Evolutionary conservation across 2,888 invertebrate genomes (phyloP).

Genomic region (Tromatobia lineatoria): DNA sequence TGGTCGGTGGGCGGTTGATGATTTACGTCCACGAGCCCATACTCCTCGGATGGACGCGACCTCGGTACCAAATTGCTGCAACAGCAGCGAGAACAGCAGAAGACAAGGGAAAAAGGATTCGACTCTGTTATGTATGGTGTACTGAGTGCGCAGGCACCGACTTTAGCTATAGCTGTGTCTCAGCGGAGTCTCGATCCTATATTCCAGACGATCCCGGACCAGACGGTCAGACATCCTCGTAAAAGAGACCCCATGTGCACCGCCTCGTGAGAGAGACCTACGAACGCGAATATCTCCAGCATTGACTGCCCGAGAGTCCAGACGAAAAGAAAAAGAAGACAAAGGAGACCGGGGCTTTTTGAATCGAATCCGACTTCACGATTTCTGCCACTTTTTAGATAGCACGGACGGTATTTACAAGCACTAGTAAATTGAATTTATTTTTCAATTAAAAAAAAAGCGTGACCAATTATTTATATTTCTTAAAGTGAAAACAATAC

Average conservation of each 20-base stretch:
- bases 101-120: constrained; percentile 29
- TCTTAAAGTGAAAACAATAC: not conserved
- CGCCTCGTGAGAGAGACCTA: constrained; percentile 9
- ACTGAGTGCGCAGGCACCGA: constrained; percentile 12
- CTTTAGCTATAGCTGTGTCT: constrained; percentile 18
- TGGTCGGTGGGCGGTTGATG: constrained; percentile 61
- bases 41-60: constrained; percentile 41
- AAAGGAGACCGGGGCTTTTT: constrained; percentile 1
- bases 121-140: constrained; percentile 6
- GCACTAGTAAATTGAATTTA: too few species aligned
- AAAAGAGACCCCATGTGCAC: constrained; percentile 47
- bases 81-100: constrained; percentile 50
- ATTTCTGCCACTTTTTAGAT: not conserved
- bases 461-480: not conserved
- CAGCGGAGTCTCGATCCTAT: constrained; percentile 50
- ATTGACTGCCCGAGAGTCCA: constrained; percentile 51
- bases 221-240: constrained; percentile 62
- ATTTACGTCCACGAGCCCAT: constrained; percentile 59
- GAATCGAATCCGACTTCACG: not conserved
- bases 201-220: constrained; percentile 62
- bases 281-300: constrained; percentile 44
- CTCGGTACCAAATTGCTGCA: constrained; percentile 64
- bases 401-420: not conserved
- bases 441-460: not conserved
- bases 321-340: constrained; percentile 48